Base-by-base conservation (phyloP, 2,888 invertebrate species). In the Philhelius pedissequus region DNA sequence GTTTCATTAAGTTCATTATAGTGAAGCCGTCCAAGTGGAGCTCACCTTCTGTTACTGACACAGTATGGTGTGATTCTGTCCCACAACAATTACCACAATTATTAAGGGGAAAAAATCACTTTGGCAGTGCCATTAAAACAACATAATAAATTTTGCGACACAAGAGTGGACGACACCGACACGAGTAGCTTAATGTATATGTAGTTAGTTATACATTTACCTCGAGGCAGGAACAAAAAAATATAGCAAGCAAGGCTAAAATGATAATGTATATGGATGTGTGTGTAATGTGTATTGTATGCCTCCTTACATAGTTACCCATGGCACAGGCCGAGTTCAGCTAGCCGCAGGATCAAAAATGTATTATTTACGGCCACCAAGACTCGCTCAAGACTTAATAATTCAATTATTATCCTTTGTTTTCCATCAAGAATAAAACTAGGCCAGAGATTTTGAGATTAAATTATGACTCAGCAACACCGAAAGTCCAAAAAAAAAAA, bases 351-450 rank as follows among this genome's bases (percentile, higher is more conserved):
- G 35, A 11, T 32, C 56, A 69, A 73, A 69, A 73, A 69, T 78
- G 68, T 68, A 77, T 73, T 68, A 77, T 82, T 82, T 73, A 71
- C 27, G 35, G 56, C 68, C 58, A 68, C 15, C 32, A 56, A 54
- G 35, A 9, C 20, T 43, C 43, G 27, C 60, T 32, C 52, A 22
- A 20, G 30, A 30, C 40, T 60, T 81, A 58, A 66, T 38, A 68
- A 68, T 82, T 82, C 77, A 68, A 73, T 82, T 68, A 77, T 77
- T 60, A 77, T 77, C 54, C 68, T 73, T 73, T 77, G 71, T 70
- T 82, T 60, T 40, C 32, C 7, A n/a, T n/a, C n/a, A 38, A n/a
- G 20, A 45, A 64, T 48, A 48, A 48, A 45, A 66, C 25, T 30
- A 25, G 40, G 27, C 11, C 27, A 54, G n/a, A 56, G 48, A 54